These are phyloP conservation scores for Pituophis catenifer DNA, from an alignment of 2,113 vertebrate genomes.

Conservation along the genomic window DNA sequence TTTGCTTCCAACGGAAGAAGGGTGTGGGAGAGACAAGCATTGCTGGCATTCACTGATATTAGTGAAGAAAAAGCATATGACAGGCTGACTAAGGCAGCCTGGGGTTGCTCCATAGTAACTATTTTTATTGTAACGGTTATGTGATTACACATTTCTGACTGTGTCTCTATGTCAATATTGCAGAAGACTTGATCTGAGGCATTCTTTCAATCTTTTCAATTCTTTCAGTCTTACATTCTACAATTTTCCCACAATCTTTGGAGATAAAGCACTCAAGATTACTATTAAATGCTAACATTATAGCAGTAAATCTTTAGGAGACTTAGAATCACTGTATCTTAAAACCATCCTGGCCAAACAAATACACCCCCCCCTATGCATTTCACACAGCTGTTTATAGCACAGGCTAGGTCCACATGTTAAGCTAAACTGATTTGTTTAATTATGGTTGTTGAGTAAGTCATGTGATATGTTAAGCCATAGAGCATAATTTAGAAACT, in stretches of 20 bases:
- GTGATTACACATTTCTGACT: conserved; percentile 48
- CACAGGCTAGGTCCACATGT: background rate
- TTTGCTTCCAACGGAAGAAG: conserved; percentile 54
- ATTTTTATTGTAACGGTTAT: conserved; percentile 35
- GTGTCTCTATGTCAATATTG: background rate
- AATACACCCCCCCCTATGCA: background rate
- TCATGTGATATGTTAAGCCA: background rate
- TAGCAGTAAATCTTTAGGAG: conserved; percentile 19
- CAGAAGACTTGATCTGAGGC: background rate
- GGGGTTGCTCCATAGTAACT: conserved; percentile 36
- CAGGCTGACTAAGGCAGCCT: conserved; percentile 53
- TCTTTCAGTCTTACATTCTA: background rate
- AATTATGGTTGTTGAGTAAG: background rate
- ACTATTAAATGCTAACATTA: conserved; percentile 33
- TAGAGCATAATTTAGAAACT: background rate
- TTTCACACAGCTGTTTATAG: background rate
- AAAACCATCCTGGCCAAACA: background rate
- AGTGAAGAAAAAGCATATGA: conserved; percentile 46
- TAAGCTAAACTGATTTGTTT: background rate
- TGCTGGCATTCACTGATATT: conserved; percentile 6
- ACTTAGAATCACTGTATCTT: background rate
- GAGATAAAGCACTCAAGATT: background rate
- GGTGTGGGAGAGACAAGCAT: conserved; percentile 18
- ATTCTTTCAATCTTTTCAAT: background rate
- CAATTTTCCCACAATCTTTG: conserved; percentile 19